Conservation (phyloP, 2,888 invertebrate species). For the Noctua comes region DNA sequence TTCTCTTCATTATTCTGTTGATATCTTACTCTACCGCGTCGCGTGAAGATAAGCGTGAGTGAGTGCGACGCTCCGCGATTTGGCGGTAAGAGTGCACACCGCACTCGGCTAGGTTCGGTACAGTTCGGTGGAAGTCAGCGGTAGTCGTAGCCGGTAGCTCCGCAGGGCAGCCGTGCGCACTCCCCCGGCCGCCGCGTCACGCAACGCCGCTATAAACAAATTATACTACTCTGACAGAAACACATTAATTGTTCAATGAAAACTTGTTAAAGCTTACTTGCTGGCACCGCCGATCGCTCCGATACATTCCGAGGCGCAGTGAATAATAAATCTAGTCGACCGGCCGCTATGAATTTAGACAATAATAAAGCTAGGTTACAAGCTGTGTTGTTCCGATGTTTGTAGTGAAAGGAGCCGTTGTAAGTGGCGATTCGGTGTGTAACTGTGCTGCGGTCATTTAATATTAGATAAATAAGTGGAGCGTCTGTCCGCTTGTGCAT, state of each 20-base stretch:
- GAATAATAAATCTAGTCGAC: conserved; percentile 77
- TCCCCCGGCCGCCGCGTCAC: conserved; percentile 61
- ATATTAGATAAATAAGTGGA: conserved; percentile 73
- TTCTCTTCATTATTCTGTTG: conserved; percentile 59
- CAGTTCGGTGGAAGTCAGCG: conserved; percentile 70
- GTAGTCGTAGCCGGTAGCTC: conserved; percentile 78
- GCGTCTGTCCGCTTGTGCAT: conserved; percentile 69
- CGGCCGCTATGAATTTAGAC: conserved; percentile 82
- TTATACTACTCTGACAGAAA: conserved; percentile 77
- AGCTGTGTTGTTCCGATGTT: conserved; percentile 77
- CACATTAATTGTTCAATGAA: conserved; percentile 78
- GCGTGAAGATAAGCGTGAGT: conserved; percentile 67
- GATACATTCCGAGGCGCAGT: conserved; percentile 46
- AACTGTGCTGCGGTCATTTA: conserved; percentile 77
- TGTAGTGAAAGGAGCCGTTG: conserved; percentile 85
- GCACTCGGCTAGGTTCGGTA: conserved; percentile 77
- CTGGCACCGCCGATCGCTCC: conserved; percentile 39
- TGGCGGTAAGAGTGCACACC: conserved; percentile 74
- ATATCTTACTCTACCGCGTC: conserved; percentile 69
- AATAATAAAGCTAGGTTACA: conserved; percentile 78
- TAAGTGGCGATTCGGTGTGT: conserved; percentile 76
- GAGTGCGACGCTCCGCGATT: conserved; percentile 76
- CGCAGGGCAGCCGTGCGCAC: conserved; percentile 67
- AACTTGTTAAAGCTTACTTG: conserved; percentile 66
- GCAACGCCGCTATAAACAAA: conserved; percentile 83